Evolutionary conservation across 2,797 vertebrate species (phyloP).

Genomic region (Lepilemur septentrionalis): DNA sequence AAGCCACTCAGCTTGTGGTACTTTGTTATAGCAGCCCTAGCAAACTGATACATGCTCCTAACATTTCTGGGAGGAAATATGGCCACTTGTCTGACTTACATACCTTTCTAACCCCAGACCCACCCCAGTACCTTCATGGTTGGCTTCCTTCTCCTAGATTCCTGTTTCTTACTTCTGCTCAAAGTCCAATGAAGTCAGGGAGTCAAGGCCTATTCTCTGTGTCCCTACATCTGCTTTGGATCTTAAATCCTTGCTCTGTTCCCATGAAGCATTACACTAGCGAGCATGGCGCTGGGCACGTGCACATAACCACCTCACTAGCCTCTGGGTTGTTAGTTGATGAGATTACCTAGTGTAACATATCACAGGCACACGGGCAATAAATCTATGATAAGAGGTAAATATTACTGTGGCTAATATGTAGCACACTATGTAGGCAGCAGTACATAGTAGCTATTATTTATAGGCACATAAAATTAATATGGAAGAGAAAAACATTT

Average conservation of each 20-base stretch:
- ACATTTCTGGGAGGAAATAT: not conserved
- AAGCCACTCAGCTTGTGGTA: not conserved
- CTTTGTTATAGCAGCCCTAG: not conserved
- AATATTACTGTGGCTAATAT: not conserved
- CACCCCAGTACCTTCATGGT: no score
- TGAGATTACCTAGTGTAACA: not conserved
- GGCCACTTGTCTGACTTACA: not conserved
- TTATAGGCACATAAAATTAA: conserved; percentile 37
- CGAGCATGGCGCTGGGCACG: not conserved
- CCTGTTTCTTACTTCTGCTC: not conserved
- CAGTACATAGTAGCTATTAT: not conserved
- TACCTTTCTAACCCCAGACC: not conserved
- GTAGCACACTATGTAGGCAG: not conserved
- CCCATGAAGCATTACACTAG: not conserved
- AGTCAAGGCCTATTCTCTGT: not conserved
- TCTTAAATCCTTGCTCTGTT: not conserved
- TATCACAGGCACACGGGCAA: not conserved
- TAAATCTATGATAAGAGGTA: not conserved
- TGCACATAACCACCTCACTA: not conserved
- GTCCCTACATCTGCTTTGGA: not conserved
- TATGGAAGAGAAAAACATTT: not conserved
- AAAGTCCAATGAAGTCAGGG: not conserved
- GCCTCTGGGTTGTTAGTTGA: not conserved
- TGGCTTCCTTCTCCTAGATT: not conserved
- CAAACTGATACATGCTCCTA: not conserved